Conservation (phyloP, 2,797 vertebrate species). For the Coluber constrictor region DNA sequence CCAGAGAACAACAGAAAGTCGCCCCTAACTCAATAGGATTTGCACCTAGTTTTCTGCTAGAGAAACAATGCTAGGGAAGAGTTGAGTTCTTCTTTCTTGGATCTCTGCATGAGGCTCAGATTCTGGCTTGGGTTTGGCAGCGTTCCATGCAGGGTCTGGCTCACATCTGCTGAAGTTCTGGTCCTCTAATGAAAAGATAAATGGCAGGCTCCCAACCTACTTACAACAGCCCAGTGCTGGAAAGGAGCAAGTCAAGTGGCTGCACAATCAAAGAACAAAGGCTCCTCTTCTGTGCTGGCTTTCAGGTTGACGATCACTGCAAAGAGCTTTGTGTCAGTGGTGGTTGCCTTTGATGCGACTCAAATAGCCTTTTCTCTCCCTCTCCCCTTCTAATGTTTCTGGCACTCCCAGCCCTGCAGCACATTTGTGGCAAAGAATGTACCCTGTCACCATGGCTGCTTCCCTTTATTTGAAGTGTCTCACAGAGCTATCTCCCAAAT, state of each 20-base stretch:
- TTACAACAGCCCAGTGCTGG: background rate
- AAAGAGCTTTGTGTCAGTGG: slow-evolving; percentile 22
- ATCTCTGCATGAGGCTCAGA: background rate
- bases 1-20: background rate
- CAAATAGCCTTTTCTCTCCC: slow-evolving; percentile 53
- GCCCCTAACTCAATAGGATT: background rate
- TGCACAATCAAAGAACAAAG: slow-evolving; percentile 30
- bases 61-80: background rate
- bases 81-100: background rate
- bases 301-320: slow-evolving; percentile 27
- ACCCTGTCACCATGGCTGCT: slow-evolving; percentile 53
- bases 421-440: slow-evolving; percentile 44
- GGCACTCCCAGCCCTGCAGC: slow-evolving; percentile 50
- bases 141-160: no score
- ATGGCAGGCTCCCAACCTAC: background rate
- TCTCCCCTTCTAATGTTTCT: slow-evolving; percentile 40
- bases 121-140: background rate
- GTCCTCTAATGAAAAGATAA: background rate
- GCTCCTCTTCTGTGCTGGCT: background rate
- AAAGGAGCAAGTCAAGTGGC: background rate
- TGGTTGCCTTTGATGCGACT: slow-evolving; percentile 51
- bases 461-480: slow-evolving; percentile 66
- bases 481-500: slow-evolving; percentile 55
- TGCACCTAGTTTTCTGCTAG: background rate
- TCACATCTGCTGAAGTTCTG: background rate